Evolutionary conservation across 2,113 vertebrate genomes (phyloP).

Genomic region (Poecile atricapillus): DNA sequence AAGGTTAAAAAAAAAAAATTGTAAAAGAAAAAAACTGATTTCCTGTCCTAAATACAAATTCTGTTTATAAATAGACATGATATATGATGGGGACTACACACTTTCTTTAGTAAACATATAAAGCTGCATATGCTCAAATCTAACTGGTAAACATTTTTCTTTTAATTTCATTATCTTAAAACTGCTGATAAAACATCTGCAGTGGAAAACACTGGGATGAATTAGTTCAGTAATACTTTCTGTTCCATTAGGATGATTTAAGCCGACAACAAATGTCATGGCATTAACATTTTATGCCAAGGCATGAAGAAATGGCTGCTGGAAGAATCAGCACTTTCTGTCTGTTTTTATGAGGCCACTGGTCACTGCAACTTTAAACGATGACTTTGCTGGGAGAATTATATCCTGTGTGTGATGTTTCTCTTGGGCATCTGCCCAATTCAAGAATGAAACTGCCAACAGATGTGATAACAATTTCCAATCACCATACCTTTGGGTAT

Average conservation of each 20-base stretch:
- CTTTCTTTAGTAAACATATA: neutral
- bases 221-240: constrained; percentile 32
- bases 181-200: constrained; percentile 13
- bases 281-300: constrained; percentile 60
- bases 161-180: constrained; percentile 21
- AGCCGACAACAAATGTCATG: constrained; percentile 46
- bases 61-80: neutral
- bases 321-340: constrained; percentile 48
- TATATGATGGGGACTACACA: neutral
- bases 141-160: neutral
- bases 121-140: neutral
- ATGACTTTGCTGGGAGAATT: constrained; percentile 7
- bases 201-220: neutral
- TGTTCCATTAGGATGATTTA: constrained; percentile 66
- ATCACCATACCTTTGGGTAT: neutral
- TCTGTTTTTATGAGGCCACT: constrained; percentile 32
- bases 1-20: neutral
- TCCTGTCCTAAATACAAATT: neutral
- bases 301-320: constrained; percentile 37
- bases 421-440: constrained; percentile 13
- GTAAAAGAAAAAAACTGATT: neutral
- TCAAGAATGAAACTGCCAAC: neutral
- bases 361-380: constrained; percentile 38
- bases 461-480: neutral
- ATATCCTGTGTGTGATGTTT: neutral